Evolutionary conservation across 2,888 invertebrate genomes (phyloP), one percentile per base, ranked within the genome.

Genomic region (Autographa gamma): DNA sequence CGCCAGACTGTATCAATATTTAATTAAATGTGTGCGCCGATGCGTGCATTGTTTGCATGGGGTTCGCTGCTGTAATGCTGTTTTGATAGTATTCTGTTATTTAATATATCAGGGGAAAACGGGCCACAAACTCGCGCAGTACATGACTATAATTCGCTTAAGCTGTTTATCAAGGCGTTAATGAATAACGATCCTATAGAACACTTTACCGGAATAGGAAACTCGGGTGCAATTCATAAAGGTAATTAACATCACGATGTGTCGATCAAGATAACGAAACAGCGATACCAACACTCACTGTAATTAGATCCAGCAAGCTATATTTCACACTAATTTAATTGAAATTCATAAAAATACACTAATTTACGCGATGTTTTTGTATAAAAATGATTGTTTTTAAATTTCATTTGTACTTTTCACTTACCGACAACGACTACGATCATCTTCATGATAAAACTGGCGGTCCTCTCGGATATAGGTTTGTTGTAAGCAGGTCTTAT

Each of bases 381-480:
- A 34, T 6, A 16, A 34, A 25, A 38, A 60, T 31, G 14, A 11
- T 16, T 31, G 13, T 58, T 31, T 14, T 11, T 7, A 32, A 18
- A 2, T 41, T 38, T 74, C 74, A 76, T 48, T 71, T 38, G 2
- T 59, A 54, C 13, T 54, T 16, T 59, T 52, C 31, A 67, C 88
- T 38, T 74, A 95, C 96, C 97, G 75, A 97, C 96, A 2, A 97
- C 81, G 11, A 97, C 96, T 5, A 97, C 97, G 18, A 96, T 97
- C 0, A 97, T 91, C 91, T 97, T 97, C 97, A 97, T 97, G 48
- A 97, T 93, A 32, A 97, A 96, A 86, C 97, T 97, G 1, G 97
- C 97, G 52, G 96, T 96, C 8, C 93, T 95, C 85, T 97, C 97
- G 0, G 97, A 96, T 67, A 97, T 94, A 0, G 97, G 97, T 79